Base-by-base conservation (phyloP, 1,140 invertebrate genomes). In the Cotesia chilonis region DNA sequence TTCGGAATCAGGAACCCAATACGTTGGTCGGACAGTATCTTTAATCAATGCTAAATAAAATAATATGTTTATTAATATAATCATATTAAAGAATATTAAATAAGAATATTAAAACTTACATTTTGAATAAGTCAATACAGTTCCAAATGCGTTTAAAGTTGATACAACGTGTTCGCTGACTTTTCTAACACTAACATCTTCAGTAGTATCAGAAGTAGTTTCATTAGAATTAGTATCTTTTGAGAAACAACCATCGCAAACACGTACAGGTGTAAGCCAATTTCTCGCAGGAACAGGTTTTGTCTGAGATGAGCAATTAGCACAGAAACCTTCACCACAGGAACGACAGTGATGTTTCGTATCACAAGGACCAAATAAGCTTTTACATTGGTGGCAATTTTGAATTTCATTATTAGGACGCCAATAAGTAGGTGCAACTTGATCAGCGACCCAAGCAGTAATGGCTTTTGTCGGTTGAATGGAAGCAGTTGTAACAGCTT, bases 301-400 rank as follows among this genome's bases (percentile, higher is more conserved):
- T 9, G 81, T 85, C 38, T 88, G 88, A 1, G 88, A 89, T 1
- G 91, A 92, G 79, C 92, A 94, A 9, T 83, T 81, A 61, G 90
- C 87, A 78, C 94, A 92, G 78, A 94, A 92, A 52, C 92, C 92
- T 82, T 93, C 88, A 17, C 92, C 92, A 81, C 92, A 95, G 0
- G 90, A 87, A 36, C 94, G 90, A 80, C 94, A 96, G 77, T 95
- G 94, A 80, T 95, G 94, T 74, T 94, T 95, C 2, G 88, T 86
- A 28, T 88, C 88, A 4, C 83, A 83, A 5, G 82, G 75, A 20
- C 79, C 80, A 74, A 92, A 92, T 14, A 79, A 76, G 66, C 81
- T 85, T 73, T 90, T 87, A 82, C 94, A 95, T 61, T 89, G 89
- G 73, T 88, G 81, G 82, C 94, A 95, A 65, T 90, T 80, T 89